Evolutionary conservation across 2,888 invertebrate genomes (phyloP).

Genomic region (Alsophila aescularia): DNA sequence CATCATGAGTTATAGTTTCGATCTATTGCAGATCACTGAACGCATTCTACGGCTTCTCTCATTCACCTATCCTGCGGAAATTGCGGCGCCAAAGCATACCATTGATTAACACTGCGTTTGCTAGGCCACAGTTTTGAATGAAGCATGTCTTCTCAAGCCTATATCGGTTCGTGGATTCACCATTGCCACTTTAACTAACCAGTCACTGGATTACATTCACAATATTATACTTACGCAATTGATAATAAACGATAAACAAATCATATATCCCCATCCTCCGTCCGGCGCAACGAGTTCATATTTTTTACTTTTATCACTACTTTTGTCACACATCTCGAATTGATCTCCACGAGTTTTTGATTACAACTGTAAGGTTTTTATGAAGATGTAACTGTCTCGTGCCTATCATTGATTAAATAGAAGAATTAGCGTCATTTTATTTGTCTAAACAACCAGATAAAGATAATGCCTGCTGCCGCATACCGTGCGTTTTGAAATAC

Average conservation of each 20-base stretch:
- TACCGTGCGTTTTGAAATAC: conserved; percentile 12
- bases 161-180: too few relatives aligned
- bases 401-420: conserved; percentile 32
- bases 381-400: neutral
- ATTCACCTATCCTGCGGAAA: too few relatives aligned
- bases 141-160: too few relatives aligned
- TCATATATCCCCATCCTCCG: conserved; percentile 89
- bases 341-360: conserved; percentile 7
- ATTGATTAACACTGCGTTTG: too few relatives aligned
- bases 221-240: conserved; percentile 82
- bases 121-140: too few relatives aligned
- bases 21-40: too few relatives aligned
- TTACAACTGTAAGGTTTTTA: conserved; percentile 13
- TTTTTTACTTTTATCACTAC: conserved; percentile 43
- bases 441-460: conserved; percentile 26
- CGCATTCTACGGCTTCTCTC: too few relatives aligned
- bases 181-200: too few relatives aligned
- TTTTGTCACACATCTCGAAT: conserved; percentile 13
- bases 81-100: too few relatives aligned
- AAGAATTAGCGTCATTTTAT: conserved; percentile 22
- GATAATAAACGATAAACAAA: conserved; percentile 84
- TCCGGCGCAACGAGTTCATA: conserved; percentile 79
- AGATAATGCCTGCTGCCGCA: conserved; percentile 20
- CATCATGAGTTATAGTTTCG: too few relatives aligned
- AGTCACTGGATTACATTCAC: too few relatives aligned